Percentiles rank a stretch among this genome's conserved stretches.
These are phyloP conservation scores for Pipistrellus pipistrellus DNA, from an alignment of 2,797 vertebrate genomes.

Conservation along the genomic window DNA sequence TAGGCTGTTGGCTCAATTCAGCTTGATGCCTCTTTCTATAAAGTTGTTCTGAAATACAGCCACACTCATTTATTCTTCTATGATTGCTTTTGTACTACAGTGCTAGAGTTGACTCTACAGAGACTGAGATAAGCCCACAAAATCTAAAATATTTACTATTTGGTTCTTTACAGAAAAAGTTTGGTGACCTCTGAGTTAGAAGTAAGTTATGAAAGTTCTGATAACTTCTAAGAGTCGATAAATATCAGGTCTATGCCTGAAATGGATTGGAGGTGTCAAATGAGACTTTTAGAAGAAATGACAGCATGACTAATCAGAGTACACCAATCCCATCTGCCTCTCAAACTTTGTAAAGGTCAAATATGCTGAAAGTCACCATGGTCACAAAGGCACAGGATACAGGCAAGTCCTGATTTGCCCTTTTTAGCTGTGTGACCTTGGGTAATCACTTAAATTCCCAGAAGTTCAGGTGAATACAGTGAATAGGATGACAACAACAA, in stretches of 20 bases:
- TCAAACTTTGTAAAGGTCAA: slow-evolving; percentile 49
- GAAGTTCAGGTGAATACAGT: slow-evolving; percentile 19
- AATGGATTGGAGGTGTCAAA: slow-evolving; percentile 27
- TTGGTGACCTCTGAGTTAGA: slow-evolving; percentile 40
- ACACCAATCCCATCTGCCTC: neutral
- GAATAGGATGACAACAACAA: neutral
- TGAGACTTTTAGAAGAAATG: slow-evolving; percentile 41
- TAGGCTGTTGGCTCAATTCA: neutral
- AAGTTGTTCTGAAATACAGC: slow-evolving; percentile 23
- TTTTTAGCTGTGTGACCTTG: slow-evolving; percentile 31
- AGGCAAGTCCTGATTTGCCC: neutral
- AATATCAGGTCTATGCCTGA: slow-evolving; percentile 46
- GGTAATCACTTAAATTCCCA: slow-evolving; percentile 9
- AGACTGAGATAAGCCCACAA: neutral
- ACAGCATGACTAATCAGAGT: slow-evolving; percentile 11
- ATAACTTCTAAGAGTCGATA: neutral
- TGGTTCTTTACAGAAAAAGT: slow-evolving; percentile 22
- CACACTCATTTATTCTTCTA: neutral
- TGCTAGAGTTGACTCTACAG: slow-evolving; percentile 39
- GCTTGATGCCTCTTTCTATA: neutral
- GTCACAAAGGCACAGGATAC: slow-evolving; percentile 17
- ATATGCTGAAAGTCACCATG: slow-evolving; percentile 18
- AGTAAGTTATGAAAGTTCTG: slow-evolving; percentile 15
- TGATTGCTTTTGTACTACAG: slow-evolving; percentile 37
- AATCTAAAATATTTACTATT: neutral